Evolutionary conservation across 2,888 invertebrate species (phyloP).

Genomic region (Meghimatium bilineatum): DNA sequence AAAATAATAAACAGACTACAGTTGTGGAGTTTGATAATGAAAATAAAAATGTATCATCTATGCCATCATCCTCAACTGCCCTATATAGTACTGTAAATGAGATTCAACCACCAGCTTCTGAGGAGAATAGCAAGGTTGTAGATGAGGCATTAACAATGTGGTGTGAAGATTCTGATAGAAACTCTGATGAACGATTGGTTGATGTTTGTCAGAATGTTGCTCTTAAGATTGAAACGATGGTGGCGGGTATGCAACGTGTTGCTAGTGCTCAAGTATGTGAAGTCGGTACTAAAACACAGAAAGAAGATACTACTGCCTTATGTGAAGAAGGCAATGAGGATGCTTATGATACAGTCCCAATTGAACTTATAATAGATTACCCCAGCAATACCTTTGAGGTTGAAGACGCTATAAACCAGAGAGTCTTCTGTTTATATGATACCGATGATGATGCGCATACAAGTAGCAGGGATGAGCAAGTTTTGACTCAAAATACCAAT

Average conservation of each 20-base stretch:
- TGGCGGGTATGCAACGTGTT: background rate
- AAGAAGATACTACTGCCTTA: no score
- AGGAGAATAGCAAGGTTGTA: background rate
- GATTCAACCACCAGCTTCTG: background rate
- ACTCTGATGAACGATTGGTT: background rate
- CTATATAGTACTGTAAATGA: background rate
- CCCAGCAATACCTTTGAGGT: background rate
- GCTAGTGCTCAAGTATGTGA: no score
- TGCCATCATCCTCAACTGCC: background rate
- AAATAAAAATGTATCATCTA: background rate
- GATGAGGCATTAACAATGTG: background rate
- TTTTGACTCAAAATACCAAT: background rate
- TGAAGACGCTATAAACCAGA: background rate
- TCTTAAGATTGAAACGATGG: background rate
- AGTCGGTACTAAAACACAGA: no score
- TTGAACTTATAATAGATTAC: background rate
- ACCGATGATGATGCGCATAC: background rate
- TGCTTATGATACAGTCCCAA: background rate
- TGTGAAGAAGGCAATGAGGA: no score
- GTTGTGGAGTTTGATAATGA: background rate
- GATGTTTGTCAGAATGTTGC: background rate
- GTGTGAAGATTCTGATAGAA: background rate
- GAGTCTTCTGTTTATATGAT: background rate
- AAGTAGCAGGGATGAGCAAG: background rate
- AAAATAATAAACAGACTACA: background rate